Percentiles rank a stretch among this genome's conserved stretches.
Evolutionary conservation across 2,888 invertebrate species (phyloP).

Genomic region (Macrosiphum euphorbiae): DNA sequence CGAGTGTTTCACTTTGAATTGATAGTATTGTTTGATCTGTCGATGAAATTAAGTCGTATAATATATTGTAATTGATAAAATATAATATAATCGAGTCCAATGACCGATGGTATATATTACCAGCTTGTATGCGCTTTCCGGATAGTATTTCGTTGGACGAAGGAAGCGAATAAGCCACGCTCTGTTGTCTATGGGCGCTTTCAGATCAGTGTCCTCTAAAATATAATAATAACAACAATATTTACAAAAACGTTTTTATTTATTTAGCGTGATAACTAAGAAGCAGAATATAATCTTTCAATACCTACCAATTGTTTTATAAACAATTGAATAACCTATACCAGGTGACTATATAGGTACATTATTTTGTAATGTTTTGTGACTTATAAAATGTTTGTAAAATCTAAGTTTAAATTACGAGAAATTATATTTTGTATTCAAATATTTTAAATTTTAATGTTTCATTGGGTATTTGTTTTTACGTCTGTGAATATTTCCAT

Average conservation of each 20-base stretch:
- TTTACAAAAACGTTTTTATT: background rate
- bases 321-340: background rate
- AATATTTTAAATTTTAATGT: too few relatives aligned
- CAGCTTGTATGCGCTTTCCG: conserved; percentile 83
- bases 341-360: background rate
- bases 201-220: conserved; percentile 68
- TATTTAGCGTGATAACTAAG: background rate
- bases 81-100: background rate
- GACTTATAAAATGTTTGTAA: background rate
- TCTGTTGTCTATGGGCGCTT: conserved; percentile 79
- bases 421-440: background rate
- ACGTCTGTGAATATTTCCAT: too few relatives aligned
- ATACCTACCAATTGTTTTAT: background rate
- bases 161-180: conserved; percentile 83
- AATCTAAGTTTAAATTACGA: background rate
- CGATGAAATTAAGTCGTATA: conserved; percentile 63
- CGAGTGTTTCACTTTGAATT: conserved; percentile 77
- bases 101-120: conserved; percentile 72
- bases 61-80: background rate
- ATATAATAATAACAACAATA: conserved; percentile 5
- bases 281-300: background rate
- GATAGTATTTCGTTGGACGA: conserved; percentile 88
- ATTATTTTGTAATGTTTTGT: background rate
- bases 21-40: conserved; percentile 81
- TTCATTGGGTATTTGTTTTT: too few relatives aligned